phyloP scores from a whole-genome alignment of 2,888 invertebrate species.

The Eumacrocentrus americanus region DNA sequence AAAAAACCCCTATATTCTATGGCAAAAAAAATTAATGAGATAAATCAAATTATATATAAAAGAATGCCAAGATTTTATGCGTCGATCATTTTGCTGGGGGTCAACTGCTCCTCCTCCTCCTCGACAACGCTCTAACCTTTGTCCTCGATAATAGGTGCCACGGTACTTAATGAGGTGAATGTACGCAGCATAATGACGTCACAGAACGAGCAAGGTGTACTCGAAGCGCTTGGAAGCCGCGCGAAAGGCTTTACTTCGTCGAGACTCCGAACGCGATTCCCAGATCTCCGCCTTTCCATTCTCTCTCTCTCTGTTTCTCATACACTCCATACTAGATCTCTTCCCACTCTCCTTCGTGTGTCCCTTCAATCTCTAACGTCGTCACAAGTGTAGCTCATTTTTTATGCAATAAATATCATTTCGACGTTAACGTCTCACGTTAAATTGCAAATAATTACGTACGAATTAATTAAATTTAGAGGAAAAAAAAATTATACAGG shows the following conservation, averaged over 20 bases:
- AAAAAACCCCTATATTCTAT: too few species aligned
- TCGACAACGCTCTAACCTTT: slow-evolving; percentile 43
- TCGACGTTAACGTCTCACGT: background rate
- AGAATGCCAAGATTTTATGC: too few species aligned
- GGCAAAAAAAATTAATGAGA: too few species aligned
- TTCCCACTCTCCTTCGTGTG: background rate
- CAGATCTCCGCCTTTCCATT: slow-evolving; percentile 27
- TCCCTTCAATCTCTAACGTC: background rate
- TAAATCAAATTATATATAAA: too few species aligned
- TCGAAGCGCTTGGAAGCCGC: slow-evolving; percentile 12
- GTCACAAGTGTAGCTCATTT: slow-evolving; percentile 1
- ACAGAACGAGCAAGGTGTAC: slow-evolving; percentile 34
- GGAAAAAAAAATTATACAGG: background rate
- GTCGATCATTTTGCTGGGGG: slow-evolving; percentile 2
- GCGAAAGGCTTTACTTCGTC: slow-evolving; percentile 13
- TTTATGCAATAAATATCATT: slow-evolving; percentile 15
- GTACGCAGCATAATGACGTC: slow-evolving; percentile 43
- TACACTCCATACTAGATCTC: background rate
- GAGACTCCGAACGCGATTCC: slow-evolving; percentile 9
- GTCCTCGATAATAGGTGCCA: slow-evolving; percentile 47
- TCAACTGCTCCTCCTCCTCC: slow-evolving; percentile 5
- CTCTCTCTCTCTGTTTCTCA: slow-evolving; percentile 8
- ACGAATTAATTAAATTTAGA: background rate
- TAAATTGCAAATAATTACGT: background rate
- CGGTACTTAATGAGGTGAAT: slow-evolving; percentile 50